These are phyloP conservation scores for Agrilus planipennis DNA, from an alignment of 1,140 invertebrate genomes.

Conservation along the genomic window DNA sequence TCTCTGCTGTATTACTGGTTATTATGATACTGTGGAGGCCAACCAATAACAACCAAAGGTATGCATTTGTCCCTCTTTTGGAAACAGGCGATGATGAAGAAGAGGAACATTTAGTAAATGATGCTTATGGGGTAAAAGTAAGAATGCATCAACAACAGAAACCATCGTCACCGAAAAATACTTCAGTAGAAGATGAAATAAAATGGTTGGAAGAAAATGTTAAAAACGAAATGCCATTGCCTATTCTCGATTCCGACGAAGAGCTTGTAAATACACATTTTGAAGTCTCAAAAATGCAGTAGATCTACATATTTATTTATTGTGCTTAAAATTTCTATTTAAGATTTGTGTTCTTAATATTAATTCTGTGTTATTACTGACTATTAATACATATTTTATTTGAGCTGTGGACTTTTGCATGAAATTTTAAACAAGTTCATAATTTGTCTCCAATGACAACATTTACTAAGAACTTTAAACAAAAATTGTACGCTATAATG, in stretches of 20 bases:
- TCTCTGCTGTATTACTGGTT: constrained; percentile 73
- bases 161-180: constrained; percentile 24
- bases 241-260: constrained; percentile 80
- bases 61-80: constrained; percentile 83
- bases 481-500: too few species aligned
- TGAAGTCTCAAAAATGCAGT: constrained; percentile 88
- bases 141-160: constrained; percentile 38
- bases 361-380: too few species aligned
- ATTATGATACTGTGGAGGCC: constrained; percentile 93
- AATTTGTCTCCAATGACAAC: too few species aligned
- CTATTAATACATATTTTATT: too few species aligned
- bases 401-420: too few species aligned
- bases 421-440: too few species aligned
- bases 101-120: constrained; percentile 71
- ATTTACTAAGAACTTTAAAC: too few species aligned
- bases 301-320: neutral
- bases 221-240: constrained; percentile 58
- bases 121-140: constrained; percentile 76
- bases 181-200: constrained; percentile 61
- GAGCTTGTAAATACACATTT: constrained; percentile 80
- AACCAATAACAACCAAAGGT: constrained; percentile 89
- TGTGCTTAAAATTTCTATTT: neutral
- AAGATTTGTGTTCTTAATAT: neutral
- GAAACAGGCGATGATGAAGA: constrained; percentile 80
- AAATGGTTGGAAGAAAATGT: constrained; percentile 91